Evolutionary conservation across 1,140 invertebrate species (phyloP), one percentile per base, ranked within the genome.

Genomic region (Aleiodes sp.): DNA sequence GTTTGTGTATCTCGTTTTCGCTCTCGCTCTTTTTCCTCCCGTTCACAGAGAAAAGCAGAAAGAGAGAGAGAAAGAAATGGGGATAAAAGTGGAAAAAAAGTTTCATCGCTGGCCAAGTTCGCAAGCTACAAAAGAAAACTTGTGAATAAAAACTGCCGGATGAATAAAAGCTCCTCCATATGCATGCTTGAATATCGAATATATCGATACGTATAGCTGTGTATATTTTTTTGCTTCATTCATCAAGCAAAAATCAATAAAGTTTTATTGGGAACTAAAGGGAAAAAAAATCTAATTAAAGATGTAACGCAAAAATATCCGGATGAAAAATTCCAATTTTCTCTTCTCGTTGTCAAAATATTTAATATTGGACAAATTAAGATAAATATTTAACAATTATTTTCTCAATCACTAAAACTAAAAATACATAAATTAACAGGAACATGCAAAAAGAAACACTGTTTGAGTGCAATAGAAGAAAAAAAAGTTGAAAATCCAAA

Each of bases 181-280:
- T 68, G 65, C 65, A 68, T 68, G 35, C 19, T 21, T 68, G 56
- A 68, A 68, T 68, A 68, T 68, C 31, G 31, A 60, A 59, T 68
- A 39, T 24, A 59, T 68, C 37, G 35, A 68, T 61, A 68, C 28
- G 39, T 28, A 68, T 39, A 62, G 14, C 31, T 19, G 14, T 21
- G 7, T 60, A n/a, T 8, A n/a, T 12, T 35, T 60, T 29, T 24
- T 46, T 33, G n/a, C n/a, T n/a, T n/a, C n/a, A 41, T 52, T 16
- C 31, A 9, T 10, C 1, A 65, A 16, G 19, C 19, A 39, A 21
- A 39, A 68, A 43, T 31, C 29, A 35, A 33, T 19, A 10, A 12
- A 39, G 24, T 60, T 60, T 61, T 57, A 66, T 66, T 57, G 61
- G 12, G 37, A 66, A 66, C 52, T n/a, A 41, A 39, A 21, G 10